phyloP scores from a whole-genome alignment of 1,140 invertebrate species.

The Drosophila repleta region DNA sequence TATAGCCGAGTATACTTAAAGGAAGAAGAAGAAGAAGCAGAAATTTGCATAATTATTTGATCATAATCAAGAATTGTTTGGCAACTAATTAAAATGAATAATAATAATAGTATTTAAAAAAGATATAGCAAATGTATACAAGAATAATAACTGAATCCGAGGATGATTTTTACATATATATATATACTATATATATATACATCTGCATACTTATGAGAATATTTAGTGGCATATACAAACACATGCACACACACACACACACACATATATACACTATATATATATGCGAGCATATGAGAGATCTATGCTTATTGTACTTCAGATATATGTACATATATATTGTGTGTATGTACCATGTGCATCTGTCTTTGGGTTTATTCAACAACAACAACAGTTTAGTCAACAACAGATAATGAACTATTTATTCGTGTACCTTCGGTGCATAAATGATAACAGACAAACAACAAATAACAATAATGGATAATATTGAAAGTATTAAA shows the following conservation, averaged over 20 bases:
- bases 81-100: slow-evolving; percentile 7
- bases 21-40: slow-evolving; percentile 6
- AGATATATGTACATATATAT: too few species aligned
- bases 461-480: slow-evolving; percentile 40
- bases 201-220: slow-evolving; percentile 54
- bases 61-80: slow-evolving; percentile 36
- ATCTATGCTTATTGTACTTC: too few species aligned
- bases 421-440: slow-evolving; percentile 49
- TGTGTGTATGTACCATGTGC: slow-evolving; percentile 2
- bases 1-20: slow-evolving; percentile 64
- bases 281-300: too few species aligned
- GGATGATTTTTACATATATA: slow-evolving; percentile 57
- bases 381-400: slow-evolving; percentile 1
- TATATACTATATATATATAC: slow-evolving; percentile 24
- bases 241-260: slow-evolving; percentile 6
- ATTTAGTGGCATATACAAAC: slow-evolving; percentile 31
- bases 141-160: slow-evolving; percentile 42
- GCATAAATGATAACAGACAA: slow-evolving; percentile 40
- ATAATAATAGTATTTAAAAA: slow-evolving; percentile 20
- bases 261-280: slow-evolving; percentile 17
- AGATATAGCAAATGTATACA: slow-evolving; percentile 53
- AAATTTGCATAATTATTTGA: slow-evolving; percentile 56
- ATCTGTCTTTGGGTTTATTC: slow-evolving; percentile 27
- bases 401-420: slow-evolving; percentile 35
- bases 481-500: slow-evolving; percentile 56